These are phyloP conservation scores for Smithornis capensis DNA, from an alignment of 2,113 vertebrate genomes.

Conservation along the genomic window DNA sequence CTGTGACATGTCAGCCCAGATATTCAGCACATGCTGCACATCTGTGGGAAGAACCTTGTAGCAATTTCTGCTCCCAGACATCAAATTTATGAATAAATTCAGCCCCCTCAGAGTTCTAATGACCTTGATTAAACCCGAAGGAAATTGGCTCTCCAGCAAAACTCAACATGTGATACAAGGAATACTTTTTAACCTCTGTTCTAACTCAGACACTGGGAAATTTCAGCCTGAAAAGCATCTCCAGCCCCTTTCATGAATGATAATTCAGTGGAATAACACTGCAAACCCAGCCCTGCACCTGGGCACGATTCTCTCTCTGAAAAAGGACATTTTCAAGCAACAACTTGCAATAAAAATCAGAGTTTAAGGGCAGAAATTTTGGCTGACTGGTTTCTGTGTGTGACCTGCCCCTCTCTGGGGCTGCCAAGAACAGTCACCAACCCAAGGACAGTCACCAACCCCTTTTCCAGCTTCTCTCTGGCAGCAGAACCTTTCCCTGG, in stretches of 20 bases:
- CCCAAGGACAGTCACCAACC: neutral
- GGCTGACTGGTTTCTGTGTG: neutral
- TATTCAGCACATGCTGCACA: neutral
- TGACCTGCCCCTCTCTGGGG: accelerated
- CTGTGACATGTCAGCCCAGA: neutral
- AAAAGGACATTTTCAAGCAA: neutral
- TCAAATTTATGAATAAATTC: neutral
- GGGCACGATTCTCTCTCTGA: neutral
- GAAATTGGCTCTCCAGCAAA: neutral
- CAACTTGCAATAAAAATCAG: neutral
- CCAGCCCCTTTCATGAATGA: neutral
- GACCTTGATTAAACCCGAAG: slow-evolving; percentile 18
- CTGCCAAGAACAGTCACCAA: neutral
- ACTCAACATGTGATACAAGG: neutral
- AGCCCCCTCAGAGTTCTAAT: neutral
- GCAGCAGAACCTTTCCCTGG: neutral
- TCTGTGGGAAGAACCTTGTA: neutral
- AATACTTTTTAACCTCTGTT: neutral
- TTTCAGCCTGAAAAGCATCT: neutral
- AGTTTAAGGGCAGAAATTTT: neutral
- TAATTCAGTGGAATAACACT: neutral
- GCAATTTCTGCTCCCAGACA: neutral
- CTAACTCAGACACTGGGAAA: neutral
- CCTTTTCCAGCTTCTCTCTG: neutral
- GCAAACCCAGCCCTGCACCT: neutral